Percentiles rank a stretch among this genome's conserved stretches.
Conservation (phyloP, 1,140 invertebrate species). For the Drosophila novamexicana region DNA sequence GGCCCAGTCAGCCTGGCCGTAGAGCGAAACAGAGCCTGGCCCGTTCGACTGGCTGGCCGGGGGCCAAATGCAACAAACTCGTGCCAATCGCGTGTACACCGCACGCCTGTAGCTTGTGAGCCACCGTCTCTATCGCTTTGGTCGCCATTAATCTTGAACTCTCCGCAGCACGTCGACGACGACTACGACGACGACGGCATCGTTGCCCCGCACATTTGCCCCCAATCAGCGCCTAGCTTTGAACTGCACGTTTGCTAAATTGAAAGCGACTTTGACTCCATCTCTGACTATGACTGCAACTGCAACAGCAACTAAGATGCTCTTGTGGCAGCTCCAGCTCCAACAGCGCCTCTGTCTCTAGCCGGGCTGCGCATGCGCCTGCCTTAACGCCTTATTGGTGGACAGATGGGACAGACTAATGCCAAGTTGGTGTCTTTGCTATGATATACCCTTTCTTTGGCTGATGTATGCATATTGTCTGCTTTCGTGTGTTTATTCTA, state of each 20-base stretch:
- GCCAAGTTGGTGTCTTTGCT: slow-evolving; percentile 26
- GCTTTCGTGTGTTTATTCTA: too few relatives aligned
- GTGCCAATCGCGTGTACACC: slow-evolving; percentile 83
- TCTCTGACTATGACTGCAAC: slow-evolving; percentile 39
- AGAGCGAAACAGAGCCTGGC: slow-evolving; percentile 41
- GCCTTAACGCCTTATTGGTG: slow-evolving; percentile 62
- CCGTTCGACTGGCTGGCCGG: slow-evolving; percentile 23
- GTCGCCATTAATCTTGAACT: slow-evolving; percentile 74
- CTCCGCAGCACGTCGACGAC: slow-evolving; percentile 43
- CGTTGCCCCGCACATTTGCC: slow-evolving; percentile 69
- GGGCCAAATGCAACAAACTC: slow-evolving; percentile 65
- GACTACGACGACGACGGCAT: slow-evolving; percentile 6
- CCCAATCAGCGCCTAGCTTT: slow-evolving; percentile 78
- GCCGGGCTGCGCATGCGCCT: slow-evolving; percentile 61
- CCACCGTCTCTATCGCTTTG: slow-evolving; percentile 55
- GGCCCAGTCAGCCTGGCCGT: slow-evolving; percentile 53
- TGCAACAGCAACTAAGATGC: slow-evolving; percentile 34
- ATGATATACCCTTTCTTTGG: slow-evolving; percentile 28
- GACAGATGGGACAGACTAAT: slow-evolving; percentile 28
- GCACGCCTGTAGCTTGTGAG: slow-evolving; percentile 66
- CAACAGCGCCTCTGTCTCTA: slow-evolving; percentile 20
- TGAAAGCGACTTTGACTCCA: slow-evolving; percentile 74
- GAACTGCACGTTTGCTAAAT: slow-evolving; percentile 81
- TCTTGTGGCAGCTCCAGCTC: slow-evolving; percentile 8
- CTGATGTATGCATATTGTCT: background rate